phyloP scores from a whole-genome alignment of 2,888 invertebrate species.

The Latrodectus elegans region DNA sequence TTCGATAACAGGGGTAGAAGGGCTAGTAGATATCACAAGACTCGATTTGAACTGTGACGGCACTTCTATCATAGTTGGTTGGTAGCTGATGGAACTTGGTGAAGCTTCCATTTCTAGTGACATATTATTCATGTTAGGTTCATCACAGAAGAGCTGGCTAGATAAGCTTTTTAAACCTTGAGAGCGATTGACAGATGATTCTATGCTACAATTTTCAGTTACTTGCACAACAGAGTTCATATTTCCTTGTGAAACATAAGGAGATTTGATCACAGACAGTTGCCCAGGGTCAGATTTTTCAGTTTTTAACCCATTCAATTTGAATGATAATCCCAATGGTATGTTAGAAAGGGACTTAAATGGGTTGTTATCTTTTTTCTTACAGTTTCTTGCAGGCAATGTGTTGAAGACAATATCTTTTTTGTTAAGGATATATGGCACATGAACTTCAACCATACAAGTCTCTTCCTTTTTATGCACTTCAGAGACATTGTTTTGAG shows the following conservation, averaged over 20 bases:
- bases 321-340: conserved; percentile 65
- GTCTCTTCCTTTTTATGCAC: conserved; percentile 64
- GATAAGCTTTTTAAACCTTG: conserved; percentile 44
- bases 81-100: conserved; percentile 61
- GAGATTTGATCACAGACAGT: conserved; percentile 68
- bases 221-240: conserved; percentile 13
- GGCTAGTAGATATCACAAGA: conserved; percentile 65
- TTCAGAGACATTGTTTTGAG: conserved; percentile 36
- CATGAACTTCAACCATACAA: conserved; percentile 71
- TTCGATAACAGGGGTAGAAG: conserved; percentile 63
- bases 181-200: conserved; percentile 16
- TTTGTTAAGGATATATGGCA: conserved; percentile 68
- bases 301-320: conserved; percentile 58
- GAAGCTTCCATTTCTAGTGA: conserved; percentile 42
- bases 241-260: conserved; percentile 46
- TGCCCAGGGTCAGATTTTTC: conserved; percentile 53
- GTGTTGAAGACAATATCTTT: conserved; percentile 69
- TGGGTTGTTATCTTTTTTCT: conserved; percentile 57
- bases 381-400: conserved; percentile 65
- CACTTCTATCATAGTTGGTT: conserved; percentile 67
- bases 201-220: conserved; percentile 20
- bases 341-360: conserved; percentile 71
- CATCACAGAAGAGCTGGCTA: conserved; percentile 46
- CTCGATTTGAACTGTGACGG: conserved; percentile 68
- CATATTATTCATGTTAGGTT: conserved; percentile 27